These are phyloP conservation scores for Cryptus viduatorius DNA, from an alignment of 2,888 invertebrate species.

Conservation along the genomic window DNA sequence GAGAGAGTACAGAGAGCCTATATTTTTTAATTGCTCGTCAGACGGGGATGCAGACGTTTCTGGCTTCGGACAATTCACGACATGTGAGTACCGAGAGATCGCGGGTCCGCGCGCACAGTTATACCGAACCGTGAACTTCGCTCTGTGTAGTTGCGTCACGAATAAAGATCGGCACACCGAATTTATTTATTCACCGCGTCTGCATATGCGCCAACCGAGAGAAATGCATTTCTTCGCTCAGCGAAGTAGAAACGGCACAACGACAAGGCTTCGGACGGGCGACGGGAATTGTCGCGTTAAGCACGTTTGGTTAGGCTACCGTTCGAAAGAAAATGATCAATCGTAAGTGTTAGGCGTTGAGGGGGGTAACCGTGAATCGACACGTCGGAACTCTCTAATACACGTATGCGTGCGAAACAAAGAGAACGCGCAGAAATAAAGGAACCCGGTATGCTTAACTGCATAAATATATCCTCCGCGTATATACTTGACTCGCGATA, in stretches of 20 bases:
- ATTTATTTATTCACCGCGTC: not conserved
- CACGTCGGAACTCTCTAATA: conserved; percentile 48
- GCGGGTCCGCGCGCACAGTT: conserved; percentile 27
- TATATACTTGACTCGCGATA: conserved; percentile 73
- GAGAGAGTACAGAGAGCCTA: conserved; percentile 69
- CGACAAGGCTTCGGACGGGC: not conserved
- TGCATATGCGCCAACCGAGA: not conserved
- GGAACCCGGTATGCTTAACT: conserved; percentile 71
- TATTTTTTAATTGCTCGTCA: conserved; percentile 82
- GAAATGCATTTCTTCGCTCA: conserved; percentile 45
- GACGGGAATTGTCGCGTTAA: conserved; percentile 54
- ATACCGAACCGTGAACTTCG: conserved; percentile 37
- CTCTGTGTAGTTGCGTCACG: conserved; percentile 52
- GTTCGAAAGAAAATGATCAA: not conserved
- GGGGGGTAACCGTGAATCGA: conserved; percentile 40
- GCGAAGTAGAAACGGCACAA: conserved; percentile 1
- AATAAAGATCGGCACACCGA: conserved; percentile 49
- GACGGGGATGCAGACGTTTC: conserved; percentile 76
- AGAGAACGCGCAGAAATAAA: conserved; percentile 75
- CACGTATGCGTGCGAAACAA: conserved; percentile 72
- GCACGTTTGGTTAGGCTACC: conserved; percentile 54
- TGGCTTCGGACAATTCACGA: conserved; percentile 33
- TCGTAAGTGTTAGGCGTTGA: conserved; percentile 30
- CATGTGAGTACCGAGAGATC: conserved; percentile 38
- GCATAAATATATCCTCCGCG: conserved; percentile 75